Evolutionary conservation across 1,140 invertebrate species (phyloP).

Genomic region (Sogatella furcifera): DNA sequence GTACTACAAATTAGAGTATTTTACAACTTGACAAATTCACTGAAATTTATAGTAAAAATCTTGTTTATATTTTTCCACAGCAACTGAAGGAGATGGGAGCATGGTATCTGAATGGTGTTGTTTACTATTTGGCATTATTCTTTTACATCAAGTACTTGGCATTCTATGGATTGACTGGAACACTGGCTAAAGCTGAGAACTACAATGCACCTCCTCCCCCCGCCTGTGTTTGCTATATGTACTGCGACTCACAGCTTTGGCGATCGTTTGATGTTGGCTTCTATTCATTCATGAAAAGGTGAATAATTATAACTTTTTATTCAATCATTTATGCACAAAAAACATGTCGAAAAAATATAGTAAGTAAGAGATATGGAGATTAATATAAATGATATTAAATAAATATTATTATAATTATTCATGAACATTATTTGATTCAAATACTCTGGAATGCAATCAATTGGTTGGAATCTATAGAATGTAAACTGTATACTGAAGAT

Average conservation of each 20-base stretch:
- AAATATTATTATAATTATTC: no score
- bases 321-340: no score
- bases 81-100: constrained; percentile 36
- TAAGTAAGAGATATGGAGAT: no score
- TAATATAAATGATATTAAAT: no score
- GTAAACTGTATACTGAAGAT: no score
- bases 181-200: constrained; percentile 63
- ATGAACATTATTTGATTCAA: no score
- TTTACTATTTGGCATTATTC: constrained; percentile 78
- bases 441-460: no score
- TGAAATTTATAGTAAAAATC: neutral
- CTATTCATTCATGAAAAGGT: constrained; percentile 79
- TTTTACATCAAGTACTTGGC: constrained; percentile 86
- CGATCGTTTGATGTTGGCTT: constrained; percentile 85
- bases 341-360: no score
- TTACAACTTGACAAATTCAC: neutral
- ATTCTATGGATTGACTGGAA: constrained; percentile 67
- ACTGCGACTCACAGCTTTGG: constrained; percentile 94
- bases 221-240: constrained; percentile 78
- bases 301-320: no score
- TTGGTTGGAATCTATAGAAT: no score
- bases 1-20: no score
- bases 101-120: constrained; percentile 71
- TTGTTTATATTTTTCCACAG: constrained; percentile 26
- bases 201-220: constrained; percentile 65